Evolutionary conservation across 2,113 vertebrate genomes (phyloP).

Genomic region (Tiliqua scincoides): DNA sequence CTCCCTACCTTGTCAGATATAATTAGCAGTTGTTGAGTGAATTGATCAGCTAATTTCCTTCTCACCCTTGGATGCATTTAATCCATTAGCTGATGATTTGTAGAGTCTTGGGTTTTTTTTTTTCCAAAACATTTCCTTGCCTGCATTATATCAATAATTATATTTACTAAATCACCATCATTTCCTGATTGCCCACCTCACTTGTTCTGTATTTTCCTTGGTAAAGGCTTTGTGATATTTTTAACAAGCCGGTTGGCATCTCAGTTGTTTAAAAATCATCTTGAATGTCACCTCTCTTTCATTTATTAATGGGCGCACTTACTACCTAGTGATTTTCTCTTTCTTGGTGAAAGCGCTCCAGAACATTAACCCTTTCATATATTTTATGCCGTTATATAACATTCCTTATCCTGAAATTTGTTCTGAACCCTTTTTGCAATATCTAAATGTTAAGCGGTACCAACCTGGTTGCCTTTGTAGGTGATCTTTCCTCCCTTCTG

Average conservation of each 20-base stretch:
- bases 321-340: slow-evolving; percentile 41
- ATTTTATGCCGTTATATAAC: slow-evolving; percentile 26
- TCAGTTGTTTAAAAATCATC: slow-evolving; percentile 63
- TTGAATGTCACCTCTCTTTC: slow-evolving; percentile 61
- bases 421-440: background rate
- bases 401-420: slow-evolving; percentile 1
- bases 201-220: slow-evolving; percentile 53
- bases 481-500: background rate
- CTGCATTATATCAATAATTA: slow-evolving; percentile 65
- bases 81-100: slow-evolving; percentile 71
- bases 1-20: slow-evolving; percentile 63
- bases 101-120: slow-evolving; percentile 45
- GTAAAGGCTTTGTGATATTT: slow-evolving; percentile 44
- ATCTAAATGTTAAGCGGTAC: background rate
- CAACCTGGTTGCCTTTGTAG: slow-evolving; percentile 26
- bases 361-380: slow-evolving; percentile 24
- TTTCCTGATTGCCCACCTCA: slow-evolving; percentile 45
- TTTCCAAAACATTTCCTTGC: slow-evolving; percentile 51
- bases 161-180: slow-evolving; percentile 61
- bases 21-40: slow-evolving; percentile 72
- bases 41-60: slow-evolving; percentile 75
- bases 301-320: slow-evolving; percentile 51
- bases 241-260: slow-evolving; percentile 50
- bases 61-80: slow-evolving; percentile 60
- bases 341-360: background rate